Base-by-base conservation (phyloP, 2,113 vertebrate genomes). In the Sus scrofa region DNA sequence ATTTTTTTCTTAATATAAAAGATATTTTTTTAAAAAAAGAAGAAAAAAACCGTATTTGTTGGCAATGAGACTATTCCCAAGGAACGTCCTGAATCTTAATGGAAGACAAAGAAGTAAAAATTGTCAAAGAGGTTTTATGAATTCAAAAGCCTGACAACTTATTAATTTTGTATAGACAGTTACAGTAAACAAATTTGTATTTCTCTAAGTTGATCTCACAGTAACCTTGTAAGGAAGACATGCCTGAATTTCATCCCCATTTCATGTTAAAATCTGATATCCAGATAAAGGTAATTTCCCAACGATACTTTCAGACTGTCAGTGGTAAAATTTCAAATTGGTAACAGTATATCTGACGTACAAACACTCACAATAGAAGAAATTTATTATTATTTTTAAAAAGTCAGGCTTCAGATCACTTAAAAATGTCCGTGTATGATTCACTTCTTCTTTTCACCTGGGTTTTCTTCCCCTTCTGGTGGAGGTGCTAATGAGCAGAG, bases 401-500 rank as follows among this genome's bases (percentile, higher is more conserved):
- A 82, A 79, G 56, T 27, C 50, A 81, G 54, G 68, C 11, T 85
- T 82, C 56, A 73, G 30, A 20, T 10, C 58, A 73, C 56, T 88
- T 56, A 71, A 56, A 71, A 93, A 84, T 56, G 8, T 63, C 54
- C 5, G 1, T 20, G 3, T 73, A 37, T 78, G 22, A 65, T 39
- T 95, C 16, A n/a, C 62, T 65, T 86, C 83, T 91, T 67, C 26
- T 97, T 89, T 91, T 96, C 37, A 87, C 63, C 75, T 96, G 94
- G 74, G 52, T 92, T 97, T 94, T 83, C 84, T 58, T 86, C 18
- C 83, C 65, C 50, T 95, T 93, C 74, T 86, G 63, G 85, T 88
- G 71, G 89, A 96, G 65, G 92, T 95, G 94, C 89, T 96, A 85
- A 95, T 96, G 93, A 94, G 79, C 74, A 95, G 74, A 96, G 95